phyloP scores from a whole-genome alignment of 2,797 vertebrate species.

The Poecilia picta region DNA sequence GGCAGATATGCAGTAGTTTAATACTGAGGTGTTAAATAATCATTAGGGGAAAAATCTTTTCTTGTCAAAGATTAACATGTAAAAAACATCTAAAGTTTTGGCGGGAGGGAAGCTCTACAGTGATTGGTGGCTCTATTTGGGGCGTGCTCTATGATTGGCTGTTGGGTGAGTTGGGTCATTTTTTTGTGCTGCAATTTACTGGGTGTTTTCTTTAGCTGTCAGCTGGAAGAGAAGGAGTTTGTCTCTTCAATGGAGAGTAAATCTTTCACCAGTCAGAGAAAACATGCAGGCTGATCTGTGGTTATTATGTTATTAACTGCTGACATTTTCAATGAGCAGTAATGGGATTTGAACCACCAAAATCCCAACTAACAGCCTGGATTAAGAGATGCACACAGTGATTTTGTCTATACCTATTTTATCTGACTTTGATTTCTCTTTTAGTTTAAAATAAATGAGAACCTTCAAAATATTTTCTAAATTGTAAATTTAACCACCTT shows the following conservation, averaged over 20 bases:
- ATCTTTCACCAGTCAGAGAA: not conserved
- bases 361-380: not conserved
- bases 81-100: not conserved
- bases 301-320: not conserved
- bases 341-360: not conserved
- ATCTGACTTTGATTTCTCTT: not conserved
- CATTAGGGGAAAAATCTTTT: not conserved
- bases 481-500: not conserved
- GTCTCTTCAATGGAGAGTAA: not conserved
- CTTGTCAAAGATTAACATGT: conserved; percentile 1
- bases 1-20: not conserved
- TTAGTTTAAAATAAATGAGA: not conserved
- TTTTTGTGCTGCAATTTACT: not conserved
- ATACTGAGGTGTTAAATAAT: not conserved
- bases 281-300: not conserved
- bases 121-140: not conserved
- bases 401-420: not conserved
- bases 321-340: not conserved
- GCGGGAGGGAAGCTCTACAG: not conserved
- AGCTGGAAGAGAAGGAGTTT: not conserved
- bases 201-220: not conserved
- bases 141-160: not conserved
- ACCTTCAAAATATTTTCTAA: not conserved
- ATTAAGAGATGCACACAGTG: not conserved
- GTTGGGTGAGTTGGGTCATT: not conserved